Base-by-base conservation (phyloP, 2,888 invertebrate genomes). In the Leptinotarsa rubiginosa region DNA sequence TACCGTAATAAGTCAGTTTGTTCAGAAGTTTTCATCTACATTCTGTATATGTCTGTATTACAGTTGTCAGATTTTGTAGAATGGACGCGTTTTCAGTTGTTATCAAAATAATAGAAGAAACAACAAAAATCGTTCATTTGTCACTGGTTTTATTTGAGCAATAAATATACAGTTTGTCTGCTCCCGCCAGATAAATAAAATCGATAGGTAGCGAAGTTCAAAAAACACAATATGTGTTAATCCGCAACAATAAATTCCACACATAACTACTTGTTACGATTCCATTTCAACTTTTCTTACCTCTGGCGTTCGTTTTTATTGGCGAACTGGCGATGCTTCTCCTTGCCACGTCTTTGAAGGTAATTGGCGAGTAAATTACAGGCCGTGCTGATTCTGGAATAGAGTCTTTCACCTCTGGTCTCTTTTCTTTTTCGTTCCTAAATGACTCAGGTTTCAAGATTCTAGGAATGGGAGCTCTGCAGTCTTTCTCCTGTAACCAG, bases 261-360 rank as follows among this genome's bases (percentile, higher is more conserved):
- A 31, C 16, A 62, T 41, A 16, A 2, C 15, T 25, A 10, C 7
- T 31, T 16, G 16, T 62, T 62, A 62, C 25, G 50, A 66, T 47
- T 50, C 47, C 15, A 50, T 69, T 56, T 56, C 54, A 52, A 31
- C 62, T 71, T 47, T 16, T 65, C 22, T 65, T 79, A 86, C 85
- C 84, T 86, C 89, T 89, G 69, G 87, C 86, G 12, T 87, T 76
- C 50, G 86, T 87, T 81, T 91, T 91, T 4, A 91, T 92, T 0
- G 95, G 95, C 0, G 94, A 95, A 85, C 93, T 94, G 0, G 93
- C 94, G 75, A 93, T 92, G 83, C 95, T 95, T 71, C 94, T 88
- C n/a, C 93, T 88, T 0, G 94, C 95, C 0, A 95, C 94, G 85
- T 95, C 95, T 84, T 95, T 93, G 83, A 95, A 95, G 0, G 95